A percentile compares a stretch with the other conserved stretches of the same genome.
Conservation (phyloP, 2,888 invertebrate genomes). For the Drosophila antonietae region DNA sequence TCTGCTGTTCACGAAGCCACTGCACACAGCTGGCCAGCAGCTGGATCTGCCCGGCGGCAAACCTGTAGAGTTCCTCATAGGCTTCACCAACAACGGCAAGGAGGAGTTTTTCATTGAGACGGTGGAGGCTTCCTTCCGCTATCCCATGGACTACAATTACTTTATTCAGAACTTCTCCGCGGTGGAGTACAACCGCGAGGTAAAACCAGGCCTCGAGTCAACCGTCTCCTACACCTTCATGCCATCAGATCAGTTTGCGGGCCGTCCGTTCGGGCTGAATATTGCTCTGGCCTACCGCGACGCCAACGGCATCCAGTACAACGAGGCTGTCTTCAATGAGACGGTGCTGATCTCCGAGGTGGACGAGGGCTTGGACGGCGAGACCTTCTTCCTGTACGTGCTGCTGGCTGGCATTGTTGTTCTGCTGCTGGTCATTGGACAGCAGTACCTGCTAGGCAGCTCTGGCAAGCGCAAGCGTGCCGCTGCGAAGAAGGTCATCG, state of each 20-base stretch:
- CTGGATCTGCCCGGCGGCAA: slow-evolving; percentile 92
- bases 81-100: slow-evolving; percentile 97
- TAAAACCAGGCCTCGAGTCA: slow-evolving; percentile 96
- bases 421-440: slow-evolving; percentile 93
- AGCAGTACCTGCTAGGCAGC: slow-evolving; percentile 93
- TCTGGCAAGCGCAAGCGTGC: slow-evolving; percentile 89
- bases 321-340: slow-evolving; percentile 98
- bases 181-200: slow-evolving; percentile 93
- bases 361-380: slow-evolving; percentile 98
- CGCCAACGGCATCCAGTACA: slow-evolving; percentile 87
- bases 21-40: slow-evolving; percentile 87
- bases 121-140: slow-evolving; percentile 98
- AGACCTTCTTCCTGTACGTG: slow-evolving; percentile 99
- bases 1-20: slow-evolving; percentile 94
- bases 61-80: slow-evolving; percentile 97
- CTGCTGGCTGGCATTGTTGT: slow-evolving; percentile 96
- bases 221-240: slow-evolving; percentile 97
- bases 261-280: slow-evolving; percentile 97
- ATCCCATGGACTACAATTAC: slow-evolving; percentile 99
- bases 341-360: slow-evolving; percentile 98
- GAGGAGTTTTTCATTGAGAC: slow-evolving; percentile 96
- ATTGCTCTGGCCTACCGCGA: slow-evolving; percentile 97
- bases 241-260: slow-evolving; percentile 98
- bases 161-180: slow-evolving; percentile 99
- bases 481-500: slow-evolving; percentile 88